A percentile compares a stretch with the other conserved stretches of the same genome.
Conservation (phyloP, 2,113 vertebrate genomes). For the Phodopus roborovskii region DNA sequence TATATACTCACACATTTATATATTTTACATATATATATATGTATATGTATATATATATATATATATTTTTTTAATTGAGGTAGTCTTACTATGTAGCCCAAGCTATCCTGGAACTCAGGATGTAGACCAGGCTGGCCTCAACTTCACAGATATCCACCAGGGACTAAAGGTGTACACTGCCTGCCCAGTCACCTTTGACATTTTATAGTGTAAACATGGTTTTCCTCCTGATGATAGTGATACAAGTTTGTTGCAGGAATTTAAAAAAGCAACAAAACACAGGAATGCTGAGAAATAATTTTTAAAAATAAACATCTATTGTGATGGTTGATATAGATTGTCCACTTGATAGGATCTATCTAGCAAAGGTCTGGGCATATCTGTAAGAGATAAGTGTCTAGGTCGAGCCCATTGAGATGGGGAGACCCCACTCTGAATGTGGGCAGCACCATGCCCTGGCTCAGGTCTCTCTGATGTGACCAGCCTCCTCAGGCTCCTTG, state of each 20-base stretch:
- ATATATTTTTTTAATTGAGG: not conserved
- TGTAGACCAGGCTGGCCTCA: not conserved
- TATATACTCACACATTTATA: not conserved
- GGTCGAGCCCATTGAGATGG: not conserved
- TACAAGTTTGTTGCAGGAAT: not conserved
- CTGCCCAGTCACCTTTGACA: not conserved
- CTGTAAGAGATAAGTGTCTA: not conserved
- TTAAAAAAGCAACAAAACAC: not conserved
- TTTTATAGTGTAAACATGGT: not conserved
- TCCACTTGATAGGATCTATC: not conserved
- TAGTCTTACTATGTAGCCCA: not conserved
- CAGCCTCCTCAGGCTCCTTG: not conserved
- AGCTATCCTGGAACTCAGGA: not conserved
- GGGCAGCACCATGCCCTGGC: too few relatives aligned
- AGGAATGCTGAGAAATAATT: not conserved
- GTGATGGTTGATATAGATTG: not conserved
- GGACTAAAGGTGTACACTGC: not conserved
- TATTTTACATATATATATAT: not conserved
- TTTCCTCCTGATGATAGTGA: not conserved
- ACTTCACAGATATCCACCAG: not conserved
- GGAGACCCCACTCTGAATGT: not conserved
- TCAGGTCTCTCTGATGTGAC: not conserved
- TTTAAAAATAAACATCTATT: not conserved
- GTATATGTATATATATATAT: too few relatives aligned
- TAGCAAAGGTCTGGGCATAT: not conserved